Evolutionary conservation across 2,888 invertebrate genomes (phyloP), one percentile per base, ranked within the genome.

Genomic region (Habroteleia sp.): DNA sequence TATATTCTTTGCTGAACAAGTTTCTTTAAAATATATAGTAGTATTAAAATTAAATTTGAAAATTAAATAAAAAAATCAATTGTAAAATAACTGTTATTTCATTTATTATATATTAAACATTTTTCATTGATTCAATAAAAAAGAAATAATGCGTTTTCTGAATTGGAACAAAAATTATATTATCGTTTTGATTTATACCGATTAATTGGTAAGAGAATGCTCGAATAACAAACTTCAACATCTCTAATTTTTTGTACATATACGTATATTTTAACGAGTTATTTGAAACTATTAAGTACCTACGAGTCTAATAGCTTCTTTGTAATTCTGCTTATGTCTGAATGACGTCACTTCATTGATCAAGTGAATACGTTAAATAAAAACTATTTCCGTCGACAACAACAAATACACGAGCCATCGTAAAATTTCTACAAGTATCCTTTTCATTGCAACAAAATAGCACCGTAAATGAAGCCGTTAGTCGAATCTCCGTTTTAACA

Each of bases 301-400:
- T n/a, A n/a, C 33, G 33, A 5, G 17, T 39, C 17, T 25, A 29
- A 54, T 54, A 39, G 27, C 29, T 29, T 8, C 7, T 29, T 37
- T 29, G 39, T 8, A 42, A 27, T 44, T 11, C 17, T 27, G 62
- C 63, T 56, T 17, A 41, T 48, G 54, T 31, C 29, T 10, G 39
- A 33, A 39, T 75, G 75, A 75, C 71, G 75, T 71, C 69, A 71
- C 11, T 42, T 48, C 75, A 75, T 75, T 75, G 69, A 75, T 65
- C 65, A 69, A 58, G 44, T 33, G 25, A 13, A 33, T 8, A 35
- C 27, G 50, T 52, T 39, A 63, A 74, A 56, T 58, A 69, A 69
- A 74, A 69, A 68, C 69, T 74, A 69, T 74, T 74, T 69, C 69
- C 25, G 58, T 63, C 63, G 63, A 58, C 31, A 31, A 25, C 62